A percentile compares a stretch with the other conserved stretches of the same genome.
phyloP scores from a whole-genome alignment of 2,113 vertebrate species.

The Pangasianodon hypophthalmus region DNA sequence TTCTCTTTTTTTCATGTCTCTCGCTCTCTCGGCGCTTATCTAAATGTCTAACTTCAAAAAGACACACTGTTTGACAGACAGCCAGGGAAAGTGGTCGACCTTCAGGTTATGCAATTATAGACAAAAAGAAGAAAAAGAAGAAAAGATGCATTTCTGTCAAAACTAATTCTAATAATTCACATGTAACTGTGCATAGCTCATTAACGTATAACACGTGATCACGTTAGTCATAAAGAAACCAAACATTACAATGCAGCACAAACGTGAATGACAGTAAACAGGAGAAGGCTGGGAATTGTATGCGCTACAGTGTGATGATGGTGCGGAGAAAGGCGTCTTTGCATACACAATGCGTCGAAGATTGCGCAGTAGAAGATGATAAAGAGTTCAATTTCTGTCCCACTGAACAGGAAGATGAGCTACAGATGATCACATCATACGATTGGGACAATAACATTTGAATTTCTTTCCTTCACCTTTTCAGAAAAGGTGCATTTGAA shows the following conservation, averaged over 20 bases:
- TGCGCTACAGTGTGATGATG: not conserved
- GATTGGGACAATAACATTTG: not conserved
- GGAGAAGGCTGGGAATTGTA: not conserved
- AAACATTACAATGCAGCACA: not conserved
- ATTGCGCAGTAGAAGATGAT: too few relatives aligned
- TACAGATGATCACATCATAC: not conserved
- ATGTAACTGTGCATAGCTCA: not conserved
- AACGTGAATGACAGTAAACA: not conserved
- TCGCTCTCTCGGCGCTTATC: conserved; percentile 54
- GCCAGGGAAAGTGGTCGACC: conserved; percentile 39
- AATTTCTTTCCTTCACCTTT: too few relatives aligned
- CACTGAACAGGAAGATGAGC: not conserved
- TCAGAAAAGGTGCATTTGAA: too few relatives aligned
- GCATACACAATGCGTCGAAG: not conserved
- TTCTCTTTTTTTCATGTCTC: conserved; percentile 43
- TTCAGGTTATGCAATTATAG: conserved; percentile 44
- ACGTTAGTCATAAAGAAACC: not conserved
- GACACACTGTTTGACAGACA: conserved; percentile 50
- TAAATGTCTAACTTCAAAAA: conserved; percentile 60
- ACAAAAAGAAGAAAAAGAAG: not conserved
- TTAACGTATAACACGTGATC: not conserved
- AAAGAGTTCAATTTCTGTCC: not conserved
- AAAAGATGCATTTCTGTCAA: not conserved
- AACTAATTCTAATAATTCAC: not conserved
- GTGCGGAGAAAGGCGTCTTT: not conserved